These are phyloP conservation scores for Morone saxatilis DNA, from an alignment of 2,113 vertebrate genomes.

Conservation along the genomic window DNA sequence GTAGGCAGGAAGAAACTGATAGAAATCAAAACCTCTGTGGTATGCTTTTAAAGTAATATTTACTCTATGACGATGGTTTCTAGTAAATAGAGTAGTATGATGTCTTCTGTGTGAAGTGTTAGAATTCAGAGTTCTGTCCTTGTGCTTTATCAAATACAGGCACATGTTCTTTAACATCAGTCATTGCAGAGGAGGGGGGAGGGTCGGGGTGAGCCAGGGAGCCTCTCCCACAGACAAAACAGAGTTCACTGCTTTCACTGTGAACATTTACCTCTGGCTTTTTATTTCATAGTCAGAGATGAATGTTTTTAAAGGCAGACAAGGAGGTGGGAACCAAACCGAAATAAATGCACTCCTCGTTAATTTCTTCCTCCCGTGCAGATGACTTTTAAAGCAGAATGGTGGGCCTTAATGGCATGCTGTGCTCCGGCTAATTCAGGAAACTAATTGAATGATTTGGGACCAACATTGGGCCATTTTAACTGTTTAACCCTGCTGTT, in stretches of 20 bases:
- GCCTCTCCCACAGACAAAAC: conserved; percentile 63
- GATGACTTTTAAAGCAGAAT: conserved; percentile 27
- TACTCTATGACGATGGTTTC: no score
- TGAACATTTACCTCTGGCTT: not conserved
- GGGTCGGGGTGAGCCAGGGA: not conserved
- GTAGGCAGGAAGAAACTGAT: no score
- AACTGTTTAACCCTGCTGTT: conserved; percentile 54
- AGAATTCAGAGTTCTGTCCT: conserved; percentile 59
- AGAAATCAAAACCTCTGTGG: no score
- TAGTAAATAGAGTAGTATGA: no score
- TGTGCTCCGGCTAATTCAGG: conserved; percentile 46
- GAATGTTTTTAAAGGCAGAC: not conserved
- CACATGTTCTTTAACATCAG: conserved; percentile 57
- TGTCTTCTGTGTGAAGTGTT: no score
- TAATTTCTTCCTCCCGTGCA: not conserved
- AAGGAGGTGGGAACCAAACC: conserved; percentile 6
- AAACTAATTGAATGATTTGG: conserved; percentile 59
- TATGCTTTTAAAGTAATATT: no score
- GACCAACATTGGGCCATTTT: conserved; percentile 29
- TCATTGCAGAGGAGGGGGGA: not conserved
- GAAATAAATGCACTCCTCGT: conserved; percentile 20
- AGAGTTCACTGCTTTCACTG: conserved; percentile 26
- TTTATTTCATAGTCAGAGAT: conserved; percentile 14
- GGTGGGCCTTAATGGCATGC: conserved; percentile 25
- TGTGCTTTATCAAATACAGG: conserved; percentile 65